Percentiles rank a stretch among this genome's conserved stretches.
Conservation (phyloP, 2,797 vertebrate species). For the Microctenopoma lineatum region DNA sequence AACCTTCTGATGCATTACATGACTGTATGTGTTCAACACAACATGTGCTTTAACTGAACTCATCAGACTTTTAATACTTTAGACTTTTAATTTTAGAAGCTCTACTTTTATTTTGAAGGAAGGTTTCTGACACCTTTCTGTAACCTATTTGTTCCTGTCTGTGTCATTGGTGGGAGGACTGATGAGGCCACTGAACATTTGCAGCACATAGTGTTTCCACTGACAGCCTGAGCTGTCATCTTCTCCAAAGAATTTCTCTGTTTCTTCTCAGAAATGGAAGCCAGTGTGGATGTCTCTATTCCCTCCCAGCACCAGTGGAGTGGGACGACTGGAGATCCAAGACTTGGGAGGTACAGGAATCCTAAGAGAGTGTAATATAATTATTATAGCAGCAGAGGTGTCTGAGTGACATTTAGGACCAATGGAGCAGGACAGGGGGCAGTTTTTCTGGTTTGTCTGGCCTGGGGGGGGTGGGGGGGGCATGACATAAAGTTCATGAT, state of each 20-base stretch:
- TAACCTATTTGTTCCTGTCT: constrained; percentile 8
- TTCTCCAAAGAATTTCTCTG: neutral
- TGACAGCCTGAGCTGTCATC: neutral
- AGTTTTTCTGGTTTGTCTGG: too few species aligned
- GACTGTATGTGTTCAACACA: too few species aligned
- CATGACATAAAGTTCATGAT: too few species aligned
- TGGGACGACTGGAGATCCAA: constrained; percentile 91
- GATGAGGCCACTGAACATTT: neutral
- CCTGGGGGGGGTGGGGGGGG: too few species aligned
- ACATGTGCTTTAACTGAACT: too few species aligned
- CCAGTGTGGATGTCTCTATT: constrained; percentile 89
- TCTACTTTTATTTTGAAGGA: too few species aligned
- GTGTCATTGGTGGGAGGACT: constrained; percentile 10
- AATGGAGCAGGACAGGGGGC: too few species aligned
- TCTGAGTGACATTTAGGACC: too few species aligned
- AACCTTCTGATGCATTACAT: neutral
- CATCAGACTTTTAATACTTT: neutral
- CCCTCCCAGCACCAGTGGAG: constrained; percentile 84
- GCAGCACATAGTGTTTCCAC: neutral
- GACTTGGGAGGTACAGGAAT: constrained; percentile 68
- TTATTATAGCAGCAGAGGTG: too few species aligned
- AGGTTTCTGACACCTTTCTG: neutral
- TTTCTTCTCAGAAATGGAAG: constrained; percentile 89
- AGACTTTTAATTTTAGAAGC: neutral
- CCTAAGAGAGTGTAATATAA: neutral